A percentile compares a stretch with the other conserved stretches of the same genome.
phyloP scores from a whole-genome alignment of 2,888 invertebrate genomes.

The Erpobdella octoculata region DNA sequence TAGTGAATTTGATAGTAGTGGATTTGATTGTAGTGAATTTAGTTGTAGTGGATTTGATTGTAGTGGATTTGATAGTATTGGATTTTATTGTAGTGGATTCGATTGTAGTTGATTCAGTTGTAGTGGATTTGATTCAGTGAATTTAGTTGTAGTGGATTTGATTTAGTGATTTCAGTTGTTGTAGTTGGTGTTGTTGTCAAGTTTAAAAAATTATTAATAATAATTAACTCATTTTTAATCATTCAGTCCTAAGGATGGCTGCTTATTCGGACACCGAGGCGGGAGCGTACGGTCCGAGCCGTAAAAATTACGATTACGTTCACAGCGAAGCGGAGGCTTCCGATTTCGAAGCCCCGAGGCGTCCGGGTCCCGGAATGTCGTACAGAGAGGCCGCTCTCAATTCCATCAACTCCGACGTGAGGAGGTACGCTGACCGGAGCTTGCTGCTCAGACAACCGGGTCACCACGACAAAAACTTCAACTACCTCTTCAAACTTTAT shows the following conservation, averaged over 20 bases:
- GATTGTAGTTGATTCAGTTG: too few species aligned
- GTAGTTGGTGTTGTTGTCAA: too few species aligned
- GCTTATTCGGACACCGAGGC: constrained; percentile 11
- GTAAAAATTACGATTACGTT: neutral
- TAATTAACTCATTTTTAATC: neutral
- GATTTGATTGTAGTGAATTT: too few species aligned
- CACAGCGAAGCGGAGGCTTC: constrained; percentile 37
- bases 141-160: neutral
- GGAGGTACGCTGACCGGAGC: neutral
- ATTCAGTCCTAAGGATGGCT: constrained; percentile 13
- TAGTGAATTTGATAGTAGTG: too few species aligned
- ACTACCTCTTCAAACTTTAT: constrained; percentile 35
- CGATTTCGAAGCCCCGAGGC: constrained; percentile 31
- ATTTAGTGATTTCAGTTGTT: too few species aligned
- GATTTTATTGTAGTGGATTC: too few species aligned
- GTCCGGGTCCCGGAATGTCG: constrained; percentile 29
- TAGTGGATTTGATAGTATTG: too few species aligned
- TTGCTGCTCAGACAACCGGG: constrained; percentile 16
- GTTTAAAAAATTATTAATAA: too few species aligned
- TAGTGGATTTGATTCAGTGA: neutral
- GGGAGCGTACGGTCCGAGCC: neutral
- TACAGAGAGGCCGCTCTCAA: constrained; percentile 36
- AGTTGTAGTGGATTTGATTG: too few species aligned
- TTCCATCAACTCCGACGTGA: constrained; percentile 26
- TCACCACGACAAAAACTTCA: constrained; percentile 30